Evolutionary conservation across 2,888 invertebrate species (phyloP).

Genomic region (Amphiduros pacificus): DNA sequence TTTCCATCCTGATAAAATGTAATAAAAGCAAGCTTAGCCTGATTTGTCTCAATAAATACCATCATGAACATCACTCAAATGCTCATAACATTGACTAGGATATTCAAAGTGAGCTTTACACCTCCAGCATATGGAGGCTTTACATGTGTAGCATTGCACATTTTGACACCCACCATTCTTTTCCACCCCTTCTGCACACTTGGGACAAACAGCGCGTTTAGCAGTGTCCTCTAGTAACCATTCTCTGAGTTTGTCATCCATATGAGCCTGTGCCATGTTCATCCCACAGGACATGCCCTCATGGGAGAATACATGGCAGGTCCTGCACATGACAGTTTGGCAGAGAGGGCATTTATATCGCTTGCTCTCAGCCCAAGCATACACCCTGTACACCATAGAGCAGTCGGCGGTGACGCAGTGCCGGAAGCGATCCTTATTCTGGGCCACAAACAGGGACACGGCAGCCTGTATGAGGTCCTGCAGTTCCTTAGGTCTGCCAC

Average conservation of each 20-base stretch:
- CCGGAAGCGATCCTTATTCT: not conserved
- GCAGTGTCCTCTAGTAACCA: slow-evolving; percentile 5
- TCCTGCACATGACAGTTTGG: not conserved
- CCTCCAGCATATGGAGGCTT: slow-evolving; percentile 10
- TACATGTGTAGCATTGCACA: slow-evolving; percentile 4
- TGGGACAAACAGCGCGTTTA: slow-evolving; percentile 6
- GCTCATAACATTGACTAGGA: too few relatives aligned
- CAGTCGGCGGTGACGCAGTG: slow-evolving; percentile 8
- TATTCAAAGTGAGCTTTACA: too few relatives aligned
- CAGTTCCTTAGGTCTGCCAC: not conserved
- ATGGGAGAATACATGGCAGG: slow-evolving; percentile 12
- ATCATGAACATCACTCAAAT: too few relatives aligned
- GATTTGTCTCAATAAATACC: too few relatives aligned
- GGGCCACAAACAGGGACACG: not conserved
- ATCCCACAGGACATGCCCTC: slow-evolving; percentile 3
- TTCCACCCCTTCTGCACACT: slow-evolving; percentile 7
- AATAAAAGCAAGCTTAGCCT: too few relatives aligned
- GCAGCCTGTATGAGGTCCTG: not conserved
- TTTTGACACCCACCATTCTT: slow-evolving; percentile 10
- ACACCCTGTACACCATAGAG: slow-evolving; percentile 5
- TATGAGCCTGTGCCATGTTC: not conserved
- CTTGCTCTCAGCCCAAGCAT: not conserved
- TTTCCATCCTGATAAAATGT: too few relatives aligned
- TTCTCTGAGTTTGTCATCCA: not conserved
- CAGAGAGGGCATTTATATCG: slow-evolving; percentile 4